Evolutionary conservation across 2,797 vertebrate genomes (phyloP).

Genomic region (Octomys mimax): DNA sequence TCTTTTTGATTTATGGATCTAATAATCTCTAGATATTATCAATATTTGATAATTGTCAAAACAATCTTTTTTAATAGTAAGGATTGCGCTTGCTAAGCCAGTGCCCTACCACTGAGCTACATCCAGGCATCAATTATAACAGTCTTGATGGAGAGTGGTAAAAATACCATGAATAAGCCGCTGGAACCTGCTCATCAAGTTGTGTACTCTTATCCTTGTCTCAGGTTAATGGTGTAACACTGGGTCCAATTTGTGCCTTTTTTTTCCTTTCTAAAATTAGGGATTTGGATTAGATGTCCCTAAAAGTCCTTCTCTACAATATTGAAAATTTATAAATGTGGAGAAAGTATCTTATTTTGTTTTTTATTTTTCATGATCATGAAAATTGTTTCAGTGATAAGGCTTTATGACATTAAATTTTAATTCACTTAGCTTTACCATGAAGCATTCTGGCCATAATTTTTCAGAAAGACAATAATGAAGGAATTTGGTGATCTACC

Average conservation of each 20-base stretch:
- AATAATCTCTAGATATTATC: not conserved
- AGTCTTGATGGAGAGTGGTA: not conserved
- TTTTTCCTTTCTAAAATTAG: constrained; percentile 10
- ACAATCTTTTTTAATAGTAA: not conserved
- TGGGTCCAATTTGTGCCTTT: not conserved
- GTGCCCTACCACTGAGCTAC: not conserved
- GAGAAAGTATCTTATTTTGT: not conserved
- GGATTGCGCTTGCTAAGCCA: not conserved
- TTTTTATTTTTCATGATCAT: constrained; percentile 49
- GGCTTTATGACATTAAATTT: constrained; percentile 21
- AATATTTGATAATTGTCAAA: not conserved
- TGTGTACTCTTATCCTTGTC: not conserved
- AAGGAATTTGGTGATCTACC: not conserved
- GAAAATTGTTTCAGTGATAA: not conserved
- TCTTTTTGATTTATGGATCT: not conserved
- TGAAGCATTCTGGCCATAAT: not conserved
- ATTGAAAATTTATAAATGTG: not conserved
- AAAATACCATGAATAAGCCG: not conserved
- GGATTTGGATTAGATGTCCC: not conserved
- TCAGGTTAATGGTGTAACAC: not conserved
- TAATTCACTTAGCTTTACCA: constrained; percentile 29
- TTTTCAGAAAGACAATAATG: not conserved
- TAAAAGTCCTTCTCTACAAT: not conserved
- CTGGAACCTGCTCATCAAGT: not conserved
- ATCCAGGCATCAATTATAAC: not conserved